These are phyloP conservation scores for Podargus strigoides DNA, from an alignment of 2,797 vertebrate species.

Conservation along the genomic window DNA sequence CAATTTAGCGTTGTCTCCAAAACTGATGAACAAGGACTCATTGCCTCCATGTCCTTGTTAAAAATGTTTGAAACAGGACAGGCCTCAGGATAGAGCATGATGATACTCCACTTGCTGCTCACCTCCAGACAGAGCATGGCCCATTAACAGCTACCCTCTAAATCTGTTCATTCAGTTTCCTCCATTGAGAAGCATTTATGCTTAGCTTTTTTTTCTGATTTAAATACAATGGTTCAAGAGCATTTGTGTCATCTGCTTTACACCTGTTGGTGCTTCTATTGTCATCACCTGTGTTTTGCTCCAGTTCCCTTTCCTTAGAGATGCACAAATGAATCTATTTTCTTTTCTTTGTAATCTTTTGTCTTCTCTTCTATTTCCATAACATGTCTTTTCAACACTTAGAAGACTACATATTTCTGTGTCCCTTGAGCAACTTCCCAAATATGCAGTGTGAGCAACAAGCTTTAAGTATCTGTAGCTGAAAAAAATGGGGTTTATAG, in stretches of 20 bases:
- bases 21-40: not conserved
- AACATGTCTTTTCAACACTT: not conserved
- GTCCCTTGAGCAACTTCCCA: not conserved
- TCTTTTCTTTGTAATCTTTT: not conserved
- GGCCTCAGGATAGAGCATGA: rapidly evolving
- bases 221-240: not conserved
- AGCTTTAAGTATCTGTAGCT: not conserved
- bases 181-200: not conserved
- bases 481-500: not conserved
- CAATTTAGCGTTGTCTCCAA: not conserved
- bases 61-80: not conserved
- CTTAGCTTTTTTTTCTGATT: not conserved
- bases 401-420: not conserved
- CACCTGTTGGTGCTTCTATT: not conserved
- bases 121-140: not conserved
- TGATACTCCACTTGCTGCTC: not conserved
- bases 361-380: not conserved
- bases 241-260: not conserved
- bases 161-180: not conserved
- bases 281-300: not conserved
- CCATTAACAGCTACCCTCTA: not conserved
- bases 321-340: not conserved
- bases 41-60: not conserved
- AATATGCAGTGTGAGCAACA: not conserved
- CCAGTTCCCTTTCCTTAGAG: not conserved